Base-by-base conservation (phyloP, 1,140 invertebrate species). In the Neodiprion fabricii region DNA sequence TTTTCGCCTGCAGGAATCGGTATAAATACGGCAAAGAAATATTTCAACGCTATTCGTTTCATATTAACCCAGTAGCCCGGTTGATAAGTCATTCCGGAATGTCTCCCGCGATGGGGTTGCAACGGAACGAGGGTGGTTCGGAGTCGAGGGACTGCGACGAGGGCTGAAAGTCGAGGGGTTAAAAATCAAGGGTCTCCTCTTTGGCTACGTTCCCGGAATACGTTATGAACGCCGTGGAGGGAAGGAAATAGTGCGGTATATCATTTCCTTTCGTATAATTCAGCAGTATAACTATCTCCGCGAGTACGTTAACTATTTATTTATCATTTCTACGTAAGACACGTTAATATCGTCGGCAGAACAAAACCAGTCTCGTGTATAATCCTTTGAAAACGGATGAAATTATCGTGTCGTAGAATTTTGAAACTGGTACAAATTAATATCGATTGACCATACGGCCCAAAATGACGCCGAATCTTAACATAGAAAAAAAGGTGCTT, bases 41-140 rank as follows among this genome's bases (percentile, higher is more conserved):
- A 61, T 69, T 69, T 69, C 67, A 69, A 69, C 21, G 67, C 67
- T 21, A 21, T 47, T 23, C 67, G 67, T 47, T 69, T 47, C 21
- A 14, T 47, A 47, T 69, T 69, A 69, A 69, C 67, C 67, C 67
- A 69, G 67, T 69, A 69, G 14, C 67, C 40, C 23, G 21, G 67
- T 69, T 69, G 67, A 69, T 69, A 69, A 69, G 67, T 69, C 17
- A 69, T 69, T 69, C 67, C 40, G 67, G 67, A 47, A 69, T 69
- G 17, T 69, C 67, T 69, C 28, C 28, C 11, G 67, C 17, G 21
- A 47, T 61, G 40, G 67, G 67, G 67, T 69, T 69, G 67, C 9
- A 5, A 61, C 53, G 53, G n/a, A 61, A 61, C n/a, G n/a, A 61
- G 53, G 53, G 53, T 17, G 3, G 53, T 14, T 12, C 11, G 53